A percentile compares a stretch with the other conserved stretches of the same genome.
Conservation (phyloP, 2,113 vertebrate species). For the Aviceda subcristata region DNA sequence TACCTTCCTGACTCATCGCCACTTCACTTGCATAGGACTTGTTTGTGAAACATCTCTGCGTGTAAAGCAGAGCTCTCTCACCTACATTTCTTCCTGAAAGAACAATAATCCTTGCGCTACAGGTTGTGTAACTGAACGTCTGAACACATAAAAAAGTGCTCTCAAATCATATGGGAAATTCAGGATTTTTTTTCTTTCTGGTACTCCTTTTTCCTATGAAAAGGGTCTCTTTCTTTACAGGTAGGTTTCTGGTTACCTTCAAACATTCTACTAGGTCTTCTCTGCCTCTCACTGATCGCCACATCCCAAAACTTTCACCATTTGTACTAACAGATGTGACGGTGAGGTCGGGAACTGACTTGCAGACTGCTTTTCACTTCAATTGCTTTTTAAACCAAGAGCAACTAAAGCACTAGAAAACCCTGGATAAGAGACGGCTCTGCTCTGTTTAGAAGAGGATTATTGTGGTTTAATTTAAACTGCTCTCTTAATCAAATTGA, state of each 20-base stretch:
- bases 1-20: background rate
- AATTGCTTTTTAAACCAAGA: background rate
- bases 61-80: background rate
- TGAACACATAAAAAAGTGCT: background rate
- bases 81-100: background rate
- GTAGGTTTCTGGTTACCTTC: background rate
- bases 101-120: background rate
- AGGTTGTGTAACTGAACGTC: background rate
- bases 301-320: background rate
- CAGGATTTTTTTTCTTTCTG: background rate
- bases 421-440: background rate
- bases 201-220: background rate
- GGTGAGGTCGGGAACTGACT: background rate
- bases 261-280: background rate
- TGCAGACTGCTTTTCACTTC: background rate
- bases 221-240: background rate
- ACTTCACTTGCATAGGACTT: background rate
- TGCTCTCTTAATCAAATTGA: background rate
- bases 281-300: background rate
- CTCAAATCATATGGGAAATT: background rate
- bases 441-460: background rate
- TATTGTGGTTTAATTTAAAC: constrained; percentile 33
- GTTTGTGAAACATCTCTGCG: background rate
- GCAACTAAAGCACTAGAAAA: background rate
- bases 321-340: background rate